phyloP scores from a whole-genome alignment of 2,797 vertebrate species.

The Urosaurus nigricauda region DNA sequence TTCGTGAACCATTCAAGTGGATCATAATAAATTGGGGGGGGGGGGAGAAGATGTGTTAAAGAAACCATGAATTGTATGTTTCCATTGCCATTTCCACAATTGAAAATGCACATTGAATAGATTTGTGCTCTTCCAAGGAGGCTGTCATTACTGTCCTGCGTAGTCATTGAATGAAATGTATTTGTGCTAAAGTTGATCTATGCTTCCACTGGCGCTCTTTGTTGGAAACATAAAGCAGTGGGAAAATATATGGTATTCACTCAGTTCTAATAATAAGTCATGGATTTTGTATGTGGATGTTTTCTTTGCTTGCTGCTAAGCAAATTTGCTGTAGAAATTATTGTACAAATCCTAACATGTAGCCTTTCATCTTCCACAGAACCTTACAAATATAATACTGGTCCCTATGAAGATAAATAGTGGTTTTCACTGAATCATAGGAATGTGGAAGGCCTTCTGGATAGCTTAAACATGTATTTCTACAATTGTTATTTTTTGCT shows the following conservation, averaged over 20 bases:
- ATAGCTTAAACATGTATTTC: constrained; percentile 4
- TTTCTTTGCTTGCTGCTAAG: constrained; percentile 36
- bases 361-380: constrained; percentile 41
- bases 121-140: constrained; percentile 12
- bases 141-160: constrained; percentile 7
- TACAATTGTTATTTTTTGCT: not conserved
- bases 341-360: constrained; percentile 36
- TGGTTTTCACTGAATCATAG: not conserved
- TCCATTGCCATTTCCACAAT: not conserved
- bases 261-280: constrained; percentile 28
- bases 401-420: constrained; percentile 37
- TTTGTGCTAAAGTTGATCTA: constrained; percentile 16
- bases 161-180: constrained; percentile 29
- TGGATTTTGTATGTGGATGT: constrained; percentile 33
- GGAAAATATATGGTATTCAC: constrained; percentile 43
- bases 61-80: constrained; percentile 11
- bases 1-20: not conserved
- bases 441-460: not conserved
- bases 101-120: constrained; percentile 18
- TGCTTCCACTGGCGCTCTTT: constrained; percentile 42
- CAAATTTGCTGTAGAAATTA: constrained; percentile 16
- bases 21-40: not conserved
- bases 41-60: not conserved
- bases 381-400: constrained; percentile 32
- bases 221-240: constrained; percentile 41